Percentiles rank a stretch among this genome's conserved stretches.
These are phyloP conservation scores for Haplotaxodon microlepis DNA, from an alignment of 2,113 vertebrate species.

Conservation along the genomic window DNA sequence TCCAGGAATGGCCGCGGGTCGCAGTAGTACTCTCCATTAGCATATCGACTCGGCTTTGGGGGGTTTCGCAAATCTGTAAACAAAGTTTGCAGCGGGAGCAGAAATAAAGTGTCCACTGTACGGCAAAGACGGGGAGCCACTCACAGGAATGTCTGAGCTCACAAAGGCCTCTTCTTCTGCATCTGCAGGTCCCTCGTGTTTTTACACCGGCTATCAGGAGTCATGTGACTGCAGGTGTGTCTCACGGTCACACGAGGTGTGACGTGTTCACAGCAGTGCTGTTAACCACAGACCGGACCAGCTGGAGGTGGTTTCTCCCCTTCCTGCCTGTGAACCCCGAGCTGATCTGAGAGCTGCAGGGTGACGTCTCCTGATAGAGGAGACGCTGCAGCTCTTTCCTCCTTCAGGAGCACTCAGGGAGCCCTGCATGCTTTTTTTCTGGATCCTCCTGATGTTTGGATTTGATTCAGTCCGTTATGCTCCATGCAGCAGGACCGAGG, in stretches of 20 bases:
- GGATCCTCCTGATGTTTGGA: not conserved
- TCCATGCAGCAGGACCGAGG: not conserved
- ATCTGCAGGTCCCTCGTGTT: conserved; percentile 35
- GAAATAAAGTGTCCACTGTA: conserved; percentile 63
- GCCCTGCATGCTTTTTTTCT: not conserved
- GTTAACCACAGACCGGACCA: not conserved
- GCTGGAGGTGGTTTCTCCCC: not conserved
- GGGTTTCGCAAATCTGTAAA: conserved; percentile 28
- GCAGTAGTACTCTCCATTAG: conserved; percentile 36
- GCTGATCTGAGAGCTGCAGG: not conserved
- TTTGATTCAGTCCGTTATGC: not conserved
- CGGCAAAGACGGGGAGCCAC: conserved; percentile 5
- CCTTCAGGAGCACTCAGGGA: not conserved
- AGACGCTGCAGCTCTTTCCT: not conserved
- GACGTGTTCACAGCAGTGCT: not conserved
- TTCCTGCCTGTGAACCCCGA: not conserved
- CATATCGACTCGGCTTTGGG: conserved; percentile 34
- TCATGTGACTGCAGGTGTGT: not conserved
- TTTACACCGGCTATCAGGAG: not conserved
- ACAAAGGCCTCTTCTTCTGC: conserved; percentile 43
- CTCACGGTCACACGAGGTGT: not conserved
- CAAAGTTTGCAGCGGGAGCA: conserved; percentile 27
- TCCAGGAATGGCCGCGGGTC: not conserved
- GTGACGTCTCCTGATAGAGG: not conserved
- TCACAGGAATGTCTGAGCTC: conserved; percentile 56